Conservation (phyloP, 2,797 vertebrate species). For the Pitangus sulphuratus region DNA sequence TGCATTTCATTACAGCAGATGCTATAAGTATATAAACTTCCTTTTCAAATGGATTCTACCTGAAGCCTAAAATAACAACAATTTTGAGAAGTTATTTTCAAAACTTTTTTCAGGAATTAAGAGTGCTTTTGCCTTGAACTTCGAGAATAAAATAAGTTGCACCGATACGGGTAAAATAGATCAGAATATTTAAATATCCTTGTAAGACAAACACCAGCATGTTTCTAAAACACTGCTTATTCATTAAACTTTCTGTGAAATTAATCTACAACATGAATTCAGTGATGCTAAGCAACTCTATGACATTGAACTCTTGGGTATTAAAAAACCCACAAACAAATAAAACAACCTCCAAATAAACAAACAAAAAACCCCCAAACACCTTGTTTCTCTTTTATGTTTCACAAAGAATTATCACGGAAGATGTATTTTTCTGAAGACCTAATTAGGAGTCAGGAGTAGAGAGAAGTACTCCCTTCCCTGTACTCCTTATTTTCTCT, state of each 20-base stretch:
- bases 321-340: not conserved
- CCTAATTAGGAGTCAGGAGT: not conserved
- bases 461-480: not conserved
- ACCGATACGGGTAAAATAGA: not conserved
- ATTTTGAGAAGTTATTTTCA: not conserved
- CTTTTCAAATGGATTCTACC: not conserved
- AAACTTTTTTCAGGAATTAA: not conserved
- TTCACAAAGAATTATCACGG: not conserved
- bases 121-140: not conserved
- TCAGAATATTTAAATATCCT: not conserved
- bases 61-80: not conserved
- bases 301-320: not conserved
- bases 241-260: not conserved
- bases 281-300: not conserved
- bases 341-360: not conserved
- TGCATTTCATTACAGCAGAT: not conserved
- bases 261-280: not conserved
- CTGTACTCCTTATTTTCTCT: not conserved
- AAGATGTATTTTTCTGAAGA: not conserved
- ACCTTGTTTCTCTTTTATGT: not conserved
- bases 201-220: not conserved
- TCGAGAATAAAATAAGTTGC: not conserved
- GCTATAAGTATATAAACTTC: not conserved
- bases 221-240: not conserved
- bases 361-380: accelerated